Percentiles rank a stretch among this genome's conserved stretches.
These are phyloP conservation scores for Gymnocephalus cernua DNA, from an alignment of 2,113 vertebrate species.

Conservation along the genomic window DNA sequence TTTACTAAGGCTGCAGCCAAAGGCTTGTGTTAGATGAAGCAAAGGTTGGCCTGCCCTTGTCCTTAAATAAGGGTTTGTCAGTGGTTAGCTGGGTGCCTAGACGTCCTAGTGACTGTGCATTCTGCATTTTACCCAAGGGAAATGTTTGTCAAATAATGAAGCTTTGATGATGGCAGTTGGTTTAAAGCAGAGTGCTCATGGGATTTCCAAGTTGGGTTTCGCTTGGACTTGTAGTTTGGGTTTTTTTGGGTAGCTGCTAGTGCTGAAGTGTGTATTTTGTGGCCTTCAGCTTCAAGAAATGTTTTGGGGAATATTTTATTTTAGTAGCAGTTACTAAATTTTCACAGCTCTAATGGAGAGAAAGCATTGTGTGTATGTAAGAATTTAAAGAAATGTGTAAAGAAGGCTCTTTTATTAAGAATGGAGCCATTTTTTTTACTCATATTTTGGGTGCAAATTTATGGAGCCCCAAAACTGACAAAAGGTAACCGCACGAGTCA, in stretches of 20 bases:
- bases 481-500: background rate
- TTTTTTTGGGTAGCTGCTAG: constrained; percentile 44
- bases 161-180: constrained; percentile 26
- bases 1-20: constrained; percentile 63
- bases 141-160: constrained; percentile 47
- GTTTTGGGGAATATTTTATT: constrained; percentile 34
- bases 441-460: constrained; percentile 13
- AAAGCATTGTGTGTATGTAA: constrained; percentile 35
- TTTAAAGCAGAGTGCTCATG: constrained; percentile 12
- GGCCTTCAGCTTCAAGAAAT: constrained; percentile 60
- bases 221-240: constrained; percentile 22
- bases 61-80: constrained; percentile 45
- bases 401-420: background rate
- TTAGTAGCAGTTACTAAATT: constrained; percentile 25
- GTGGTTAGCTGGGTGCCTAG: constrained; percentile 40
- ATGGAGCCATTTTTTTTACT: constrained; percentile 2
- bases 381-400: constrained; percentile 27
- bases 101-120: constrained; percentile 36
- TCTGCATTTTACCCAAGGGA: constrained; percentile 37
- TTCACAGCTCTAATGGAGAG: constrained; percentile 15
- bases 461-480: constrained; percentile 27
- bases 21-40: constrained; percentile 55
- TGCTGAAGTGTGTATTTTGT: constrained; percentile 37
- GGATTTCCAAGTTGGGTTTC: constrained; percentile 27
- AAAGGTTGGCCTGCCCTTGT: constrained; percentile 56